phyloP scores from a whole-genome alignment of 2,797 vertebrate species.

The Coregonus sp. region DNA sequence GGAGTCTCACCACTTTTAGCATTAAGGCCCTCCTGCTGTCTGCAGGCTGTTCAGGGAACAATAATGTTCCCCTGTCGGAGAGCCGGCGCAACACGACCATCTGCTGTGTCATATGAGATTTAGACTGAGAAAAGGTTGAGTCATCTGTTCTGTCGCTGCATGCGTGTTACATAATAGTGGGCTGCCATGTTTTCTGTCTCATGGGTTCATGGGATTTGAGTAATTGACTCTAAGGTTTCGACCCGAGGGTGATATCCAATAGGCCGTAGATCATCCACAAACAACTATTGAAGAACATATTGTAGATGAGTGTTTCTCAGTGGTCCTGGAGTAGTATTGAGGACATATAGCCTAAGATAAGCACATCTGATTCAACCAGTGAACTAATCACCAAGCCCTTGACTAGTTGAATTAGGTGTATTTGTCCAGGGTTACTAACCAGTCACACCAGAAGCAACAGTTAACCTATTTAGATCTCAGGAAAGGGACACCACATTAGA shows the following conservation, averaged over 20 bases:
- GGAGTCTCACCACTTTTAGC: slow-evolving; percentile 30
- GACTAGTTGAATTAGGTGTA: too few relatives aligned
- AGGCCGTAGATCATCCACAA: background rate
- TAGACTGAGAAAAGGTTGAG: slow-evolving; percentile 19
- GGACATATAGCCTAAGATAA: too few relatives aligned
- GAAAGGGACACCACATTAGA: too few relatives aligned
- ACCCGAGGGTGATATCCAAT: background rate
- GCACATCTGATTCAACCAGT: too few relatives aligned
- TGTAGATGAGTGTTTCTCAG: background rate
- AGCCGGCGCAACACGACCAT: slow-evolving; percentile 45
- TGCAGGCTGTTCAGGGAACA: slow-evolving; percentile 50
- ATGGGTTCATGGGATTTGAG: background rate
- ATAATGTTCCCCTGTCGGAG: slow-evolving; percentile 28
- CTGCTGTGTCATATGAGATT: slow-evolving; percentile 43
- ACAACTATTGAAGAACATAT: background rate
- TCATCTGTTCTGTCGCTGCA: slow-evolving; percentile 9
- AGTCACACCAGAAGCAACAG: too few relatives aligned
- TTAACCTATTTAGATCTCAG: too few relatives aligned
- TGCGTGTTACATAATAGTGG: slow-evolving; percentile 12
- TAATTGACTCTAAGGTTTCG: background rate
- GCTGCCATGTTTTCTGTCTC: background rate
- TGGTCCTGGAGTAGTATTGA: too few relatives aligned
- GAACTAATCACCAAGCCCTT: too few relatives aligned
- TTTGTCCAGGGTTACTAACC: too few relatives aligned
- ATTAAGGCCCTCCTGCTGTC: slow-evolving; percentile 45